Evolutionary conservation across 2,113 vertebrate species (phyloP).

Genomic region (Ranitomeya variabilis): DNA sequence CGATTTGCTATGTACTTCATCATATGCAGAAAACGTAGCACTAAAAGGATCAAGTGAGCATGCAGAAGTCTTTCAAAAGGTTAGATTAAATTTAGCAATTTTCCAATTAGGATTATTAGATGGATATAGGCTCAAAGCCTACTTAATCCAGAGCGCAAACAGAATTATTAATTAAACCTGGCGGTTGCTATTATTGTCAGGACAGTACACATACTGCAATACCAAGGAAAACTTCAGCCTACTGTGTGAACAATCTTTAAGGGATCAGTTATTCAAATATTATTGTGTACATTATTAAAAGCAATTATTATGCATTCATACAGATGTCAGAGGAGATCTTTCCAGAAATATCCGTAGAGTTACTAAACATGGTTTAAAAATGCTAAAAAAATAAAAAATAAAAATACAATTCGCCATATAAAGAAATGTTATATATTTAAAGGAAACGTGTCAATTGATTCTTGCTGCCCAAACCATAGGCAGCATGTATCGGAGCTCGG

Average conservation of each 20-base stretch:
- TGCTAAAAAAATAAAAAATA: too few relatives aligned
- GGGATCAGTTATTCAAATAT: not conserved
- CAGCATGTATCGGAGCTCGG: too few relatives aligned
- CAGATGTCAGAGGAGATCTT: not conserved
- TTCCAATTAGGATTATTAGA: conserved; percentile 48
- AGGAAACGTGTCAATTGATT: too few relatives aligned
- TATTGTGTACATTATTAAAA: not conserved
- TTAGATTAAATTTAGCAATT: conserved; percentile 44
- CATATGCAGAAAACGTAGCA: conserved; percentile 12
- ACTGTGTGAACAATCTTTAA: conserved; percentile 4
- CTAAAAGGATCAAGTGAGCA: conserved; percentile 39
- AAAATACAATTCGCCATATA: too few relatives aligned
- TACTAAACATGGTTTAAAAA: too few relatives aligned
- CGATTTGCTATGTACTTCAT: conserved; percentile 1
- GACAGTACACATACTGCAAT: not conserved
- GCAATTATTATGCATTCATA: not conserved
- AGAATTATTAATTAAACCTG: conserved; percentile 28
- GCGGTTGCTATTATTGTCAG: conserved; percentile 9
- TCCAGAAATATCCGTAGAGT: too few relatives aligned
- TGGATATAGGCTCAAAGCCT: conserved; percentile 32
- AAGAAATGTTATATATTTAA: too few relatives aligned
- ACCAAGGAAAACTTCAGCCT: not conserved
- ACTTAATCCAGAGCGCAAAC: conserved; percentile 46
- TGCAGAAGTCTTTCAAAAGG: conserved; percentile 33
- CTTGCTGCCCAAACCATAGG: too few relatives aligned